phyloP scores from a whole-genome alignment of 2,113 vertebrate species.

The Aegotheles bennettii region DNA sequence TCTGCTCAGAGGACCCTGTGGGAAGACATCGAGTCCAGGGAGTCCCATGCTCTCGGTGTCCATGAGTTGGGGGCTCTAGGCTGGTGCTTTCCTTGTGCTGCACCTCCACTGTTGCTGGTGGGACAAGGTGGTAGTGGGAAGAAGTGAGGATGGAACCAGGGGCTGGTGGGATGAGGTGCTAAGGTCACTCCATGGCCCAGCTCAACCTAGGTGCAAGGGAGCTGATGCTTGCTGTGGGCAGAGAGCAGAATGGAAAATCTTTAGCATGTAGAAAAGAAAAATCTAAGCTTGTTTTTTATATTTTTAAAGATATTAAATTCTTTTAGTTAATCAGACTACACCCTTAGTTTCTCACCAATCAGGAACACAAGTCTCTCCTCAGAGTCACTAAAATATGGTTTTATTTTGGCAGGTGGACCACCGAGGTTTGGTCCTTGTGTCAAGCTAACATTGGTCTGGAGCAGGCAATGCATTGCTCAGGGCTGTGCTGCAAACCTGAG shows the following conservation, averaged over 20 bases:
- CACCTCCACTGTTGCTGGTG: not conserved
- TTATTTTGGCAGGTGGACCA: not conserved
- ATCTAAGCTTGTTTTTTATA: not conserved
- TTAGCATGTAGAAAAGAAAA: not conserved
- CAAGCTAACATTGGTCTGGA: not conserved
- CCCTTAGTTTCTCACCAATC: not conserved
- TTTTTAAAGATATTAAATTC: not conserved
- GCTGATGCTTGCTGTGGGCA: not conserved
- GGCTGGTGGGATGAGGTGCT: not conserved
- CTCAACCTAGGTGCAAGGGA: not conserved
- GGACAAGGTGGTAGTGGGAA: not conserved
- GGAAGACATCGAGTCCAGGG: not conserved
- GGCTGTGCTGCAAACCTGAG: not conserved
- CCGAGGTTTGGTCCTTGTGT: not conserved
- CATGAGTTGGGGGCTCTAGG: accelerated
- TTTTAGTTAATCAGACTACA: not conserved
- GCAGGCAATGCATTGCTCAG: accelerated
- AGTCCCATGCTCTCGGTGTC: not conserved
- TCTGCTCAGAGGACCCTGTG: not conserved
- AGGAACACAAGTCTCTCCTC: not conserved
- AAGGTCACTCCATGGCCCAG: not conserved
- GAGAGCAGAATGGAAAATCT: not conserved
- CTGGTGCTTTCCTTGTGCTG: not conserved
- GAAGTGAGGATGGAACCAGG: not conserved
- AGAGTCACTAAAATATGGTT: not conserved